phyloP scores from a whole-genome alignment of 2,888 invertebrate genomes.

The Alsophila aescularia region DNA sequence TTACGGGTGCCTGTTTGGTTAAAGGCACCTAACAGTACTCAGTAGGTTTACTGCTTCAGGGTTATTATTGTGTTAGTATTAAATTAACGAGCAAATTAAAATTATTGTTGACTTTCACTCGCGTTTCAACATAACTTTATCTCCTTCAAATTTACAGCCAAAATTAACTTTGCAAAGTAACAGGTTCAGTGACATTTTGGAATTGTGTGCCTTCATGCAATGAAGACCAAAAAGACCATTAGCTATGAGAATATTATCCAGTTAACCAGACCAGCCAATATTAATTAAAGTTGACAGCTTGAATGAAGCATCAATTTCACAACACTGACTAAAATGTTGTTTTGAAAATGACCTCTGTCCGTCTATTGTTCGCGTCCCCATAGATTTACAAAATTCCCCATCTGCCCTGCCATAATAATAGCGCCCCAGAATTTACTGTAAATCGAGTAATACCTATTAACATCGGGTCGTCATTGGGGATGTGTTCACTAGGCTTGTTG shows the following conservation, averaged over 20 bases:
- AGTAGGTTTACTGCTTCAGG: conserved; percentile 7
- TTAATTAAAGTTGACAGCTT: no score
- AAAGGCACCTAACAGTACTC: neutral
- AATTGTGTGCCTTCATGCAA: no score
- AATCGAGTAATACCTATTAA: conserved; percentile 30
- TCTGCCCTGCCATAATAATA: conserved; percentile 7
- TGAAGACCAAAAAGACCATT: no score
- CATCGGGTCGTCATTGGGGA: conserved; percentile 45
- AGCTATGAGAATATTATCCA: no score
- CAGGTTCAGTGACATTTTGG: no score
- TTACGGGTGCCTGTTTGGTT: conserved; percentile 17
- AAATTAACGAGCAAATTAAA: neutral
- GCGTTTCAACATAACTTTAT: no score
- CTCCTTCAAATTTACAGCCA: no score
- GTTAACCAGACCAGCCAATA: no score
- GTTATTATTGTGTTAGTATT: conserved; percentile 5
- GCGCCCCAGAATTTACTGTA: conserved; percentile 25
- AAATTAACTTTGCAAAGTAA: no score
- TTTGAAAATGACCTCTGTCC: neutral
- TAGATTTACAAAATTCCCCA: conserved; percentile 15
- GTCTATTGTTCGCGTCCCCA: conserved; percentile 4
- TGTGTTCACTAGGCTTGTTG: conserved; percentile 50
- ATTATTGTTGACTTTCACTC: neutral
- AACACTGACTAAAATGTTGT: neutral
- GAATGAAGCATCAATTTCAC: no score